Evolutionary conservation across 1,140 invertebrate genomes (phyloP).

Genomic region (Belonocnema kinseyi): DNA sequence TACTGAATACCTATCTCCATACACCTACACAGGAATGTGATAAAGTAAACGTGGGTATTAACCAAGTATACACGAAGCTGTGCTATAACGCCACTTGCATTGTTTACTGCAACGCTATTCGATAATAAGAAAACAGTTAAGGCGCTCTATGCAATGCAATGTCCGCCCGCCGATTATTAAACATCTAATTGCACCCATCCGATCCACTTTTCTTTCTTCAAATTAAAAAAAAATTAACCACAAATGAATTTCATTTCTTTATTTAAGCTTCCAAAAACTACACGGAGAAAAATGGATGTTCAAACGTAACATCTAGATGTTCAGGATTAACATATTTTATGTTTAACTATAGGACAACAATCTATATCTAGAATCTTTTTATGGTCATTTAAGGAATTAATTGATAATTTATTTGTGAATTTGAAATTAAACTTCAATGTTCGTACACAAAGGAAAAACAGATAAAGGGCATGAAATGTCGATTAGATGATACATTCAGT

Average conservation of each 20-base stretch:
- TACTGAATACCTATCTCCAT: conserved; percentile 1
- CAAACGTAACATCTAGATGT: too few species aligned
- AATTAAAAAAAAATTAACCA: neutral
- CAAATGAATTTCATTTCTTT: neutral
- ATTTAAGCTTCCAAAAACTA: too few species aligned
- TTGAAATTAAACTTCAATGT: too few species aligned
- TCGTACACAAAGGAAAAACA: too few species aligned
- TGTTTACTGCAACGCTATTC: conserved; percentile 18
- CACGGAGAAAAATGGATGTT: too few species aligned
- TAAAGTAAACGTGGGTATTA: conserved; percentile 27
- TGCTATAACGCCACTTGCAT: conserved; percentile 26
- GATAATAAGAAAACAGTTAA: conserved; percentile 28
- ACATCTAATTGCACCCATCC: conserved; percentile 17
- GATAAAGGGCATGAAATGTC: too few species aligned
- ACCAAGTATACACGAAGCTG: neutral
- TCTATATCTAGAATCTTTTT: too few species aligned
- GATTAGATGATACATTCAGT: too few species aligned
- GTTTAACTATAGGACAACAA: too few species aligned
- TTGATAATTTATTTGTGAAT: too few species aligned
- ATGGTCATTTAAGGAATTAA: too few species aligned
- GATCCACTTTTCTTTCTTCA: conserved; percentile 21
- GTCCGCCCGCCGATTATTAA: conserved; percentile 19
- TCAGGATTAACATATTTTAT: too few species aligned
- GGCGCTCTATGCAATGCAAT: conserved; percentile 14
- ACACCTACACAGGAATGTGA: conserved; percentile 26